Conservation (phyloP, 2,888 invertebrate genomes). For the Panzeria rudis region DNA sequence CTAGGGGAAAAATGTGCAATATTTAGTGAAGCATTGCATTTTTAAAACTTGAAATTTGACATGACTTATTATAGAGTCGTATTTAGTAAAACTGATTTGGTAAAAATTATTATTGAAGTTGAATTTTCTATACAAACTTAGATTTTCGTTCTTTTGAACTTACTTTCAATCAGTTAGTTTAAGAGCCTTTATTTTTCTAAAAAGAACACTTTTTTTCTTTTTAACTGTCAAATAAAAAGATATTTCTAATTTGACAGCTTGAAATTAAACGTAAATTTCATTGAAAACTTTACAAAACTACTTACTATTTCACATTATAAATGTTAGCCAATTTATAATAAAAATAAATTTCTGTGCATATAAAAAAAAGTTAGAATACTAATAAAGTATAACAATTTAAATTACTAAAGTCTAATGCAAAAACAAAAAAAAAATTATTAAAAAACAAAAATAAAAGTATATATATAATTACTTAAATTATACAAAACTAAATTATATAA, state of each 20-base stretch:
- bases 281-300: not conserved
- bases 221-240: not conserved
- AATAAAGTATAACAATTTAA: not conserved
- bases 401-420: constrained; percentile 7
- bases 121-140: not conserved
- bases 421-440: not conserved
- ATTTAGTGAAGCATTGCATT: not conserved
- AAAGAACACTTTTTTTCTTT: too few relatives aligned
- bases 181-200: too few relatives aligned
- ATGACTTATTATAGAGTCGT: not conserved
- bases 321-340: not conserved
- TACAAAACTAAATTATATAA: not conserved
- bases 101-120: too few relatives aligned
- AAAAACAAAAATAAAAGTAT: not conserved
- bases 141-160: too few relatives aligned
- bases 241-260: not conserved
- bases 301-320: not conserved
- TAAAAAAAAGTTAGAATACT: not conserved
- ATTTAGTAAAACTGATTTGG: too few relatives aligned
- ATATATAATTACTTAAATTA: not conserved
- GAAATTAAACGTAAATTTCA: not conserved
- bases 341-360: constrained; percentile 1
- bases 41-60: not conserved
- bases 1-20: not conserved
- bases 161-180: too few relatives aligned